Evolutionary conservation across 1,140 invertebrate genomes (phyloP).

Genomic region (Ostrea edulis): DNA sequence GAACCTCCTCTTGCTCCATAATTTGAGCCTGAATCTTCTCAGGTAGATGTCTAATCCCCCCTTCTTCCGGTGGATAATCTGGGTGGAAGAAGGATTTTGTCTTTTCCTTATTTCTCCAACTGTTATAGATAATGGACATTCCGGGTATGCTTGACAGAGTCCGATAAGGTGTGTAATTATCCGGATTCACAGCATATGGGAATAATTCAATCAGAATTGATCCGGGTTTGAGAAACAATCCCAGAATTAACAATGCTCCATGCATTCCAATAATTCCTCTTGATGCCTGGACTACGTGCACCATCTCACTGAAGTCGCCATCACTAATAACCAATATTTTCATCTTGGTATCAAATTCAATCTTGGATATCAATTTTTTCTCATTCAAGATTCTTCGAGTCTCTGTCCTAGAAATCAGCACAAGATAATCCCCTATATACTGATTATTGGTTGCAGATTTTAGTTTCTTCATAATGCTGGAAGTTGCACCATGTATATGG

Average conservation of each 20-base stretch:
- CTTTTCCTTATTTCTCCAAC: slow-evolving; percentile 79
- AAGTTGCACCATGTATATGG: slow-evolving; percentile 62
- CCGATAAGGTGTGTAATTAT: slow-evolving; percentile 80
- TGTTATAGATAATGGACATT: slow-evolving; percentile 76
- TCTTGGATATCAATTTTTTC: slow-evolving; percentile 72
- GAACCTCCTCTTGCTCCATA: slow-evolving; percentile 72
- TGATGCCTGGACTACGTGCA: slow-evolving; percentile 72
- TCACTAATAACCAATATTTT: slow-evolving; percentile 72
- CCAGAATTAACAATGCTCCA: slow-evolving; percentile 95
- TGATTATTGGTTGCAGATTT: slow-evolving; percentile 47
- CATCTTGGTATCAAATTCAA: slow-evolving; percentile 70
- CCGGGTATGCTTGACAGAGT: slow-evolving; percentile 76
- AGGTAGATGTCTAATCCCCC: slow-evolving; percentile 79
- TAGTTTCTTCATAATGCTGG: slow-evolving; percentile 61
- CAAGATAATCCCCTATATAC: slow-evolving; percentile 60
- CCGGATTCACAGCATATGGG: slow-evolving; percentile 80
- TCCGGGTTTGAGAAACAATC: slow-evolving; percentile 96
- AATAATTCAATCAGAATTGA: slow-evolving; percentile 96
- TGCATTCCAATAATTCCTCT: slow-evolving; percentile 96
- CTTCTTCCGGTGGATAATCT: slow-evolving; percentile 71
- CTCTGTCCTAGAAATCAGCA: slow-evolving; percentile 78
- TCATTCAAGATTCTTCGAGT: slow-evolving; percentile 81
- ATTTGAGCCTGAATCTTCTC: slow-evolving; percentile 75
- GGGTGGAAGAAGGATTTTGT: slow-evolving; percentile 77
- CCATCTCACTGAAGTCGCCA: slow-evolving; percentile 74